Conservation (phyloP, 1,140 invertebrate species). For the Sinella curviseta region DNA sequence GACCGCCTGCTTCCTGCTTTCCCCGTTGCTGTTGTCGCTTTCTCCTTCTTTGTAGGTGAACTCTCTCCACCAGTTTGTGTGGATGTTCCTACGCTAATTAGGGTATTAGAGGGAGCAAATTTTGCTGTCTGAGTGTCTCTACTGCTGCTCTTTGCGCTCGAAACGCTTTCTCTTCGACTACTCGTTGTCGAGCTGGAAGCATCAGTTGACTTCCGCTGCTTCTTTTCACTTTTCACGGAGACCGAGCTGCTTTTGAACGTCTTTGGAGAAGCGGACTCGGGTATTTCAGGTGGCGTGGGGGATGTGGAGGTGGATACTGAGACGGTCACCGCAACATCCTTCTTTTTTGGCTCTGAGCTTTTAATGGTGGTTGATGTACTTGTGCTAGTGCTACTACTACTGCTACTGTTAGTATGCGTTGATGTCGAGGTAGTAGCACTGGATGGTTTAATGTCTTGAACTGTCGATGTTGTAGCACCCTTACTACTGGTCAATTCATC, state of each 20-base stretch:
- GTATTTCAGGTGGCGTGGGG: slow-evolving; percentile 16
- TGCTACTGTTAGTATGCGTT: no score
- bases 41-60: not conserved
- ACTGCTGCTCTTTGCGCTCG: slow-evolving; percentile 8
- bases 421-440: no score
- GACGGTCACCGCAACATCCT: not conserved
- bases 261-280: not conserved
- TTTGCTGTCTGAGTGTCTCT: not conserved
- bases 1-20: not conserved
- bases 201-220: slow-evolving; percentile 9
- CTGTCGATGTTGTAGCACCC: not conserved
- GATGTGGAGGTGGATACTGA: slow-evolving; percentile 23
- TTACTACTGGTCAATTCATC: not conserved
- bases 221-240: not conserved
- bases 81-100: not conserved
- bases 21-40: not conserved
- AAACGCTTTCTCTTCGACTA: slow-evolving; percentile 33
- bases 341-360: not conserved
- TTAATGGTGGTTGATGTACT: not conserved
- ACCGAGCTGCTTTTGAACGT: not conserved
- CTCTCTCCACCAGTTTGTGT: not conserved
- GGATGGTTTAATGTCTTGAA: not conserved
- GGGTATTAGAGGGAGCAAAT: not conserved
- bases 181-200: not conserved
- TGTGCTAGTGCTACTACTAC: not conserved